These are phyloP conservation scores for Macaria notata DNA, from an alignment of 2,888 invertebrate genomes.

Conservation along the genomic window DNA sequence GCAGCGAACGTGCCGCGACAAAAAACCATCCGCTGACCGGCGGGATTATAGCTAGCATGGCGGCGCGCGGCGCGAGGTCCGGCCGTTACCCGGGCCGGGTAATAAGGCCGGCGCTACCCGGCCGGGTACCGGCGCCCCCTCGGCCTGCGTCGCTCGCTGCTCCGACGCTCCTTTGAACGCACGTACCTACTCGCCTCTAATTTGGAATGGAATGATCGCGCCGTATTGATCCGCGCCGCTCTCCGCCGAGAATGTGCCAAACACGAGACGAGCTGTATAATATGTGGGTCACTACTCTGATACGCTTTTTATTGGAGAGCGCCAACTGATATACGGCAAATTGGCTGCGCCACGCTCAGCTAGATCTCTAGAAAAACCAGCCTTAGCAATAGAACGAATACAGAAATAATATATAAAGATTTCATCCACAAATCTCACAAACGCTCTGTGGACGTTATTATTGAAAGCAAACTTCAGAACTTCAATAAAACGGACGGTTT, in stretches of 20 bases:
- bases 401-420: too few species aligned
- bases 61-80: too few species aligned
- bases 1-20: slow-evolving; percentile 66
- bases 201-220: slow-evolving; percentile 57
- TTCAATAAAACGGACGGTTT: too few species aligned
- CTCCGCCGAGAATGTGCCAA: slow-evolving; percentile 26
- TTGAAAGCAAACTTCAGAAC: too few species aligned
- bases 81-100: too few species aligned
- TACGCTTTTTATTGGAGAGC: slow-evolving; percentile 6
- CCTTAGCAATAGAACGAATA: neutral
- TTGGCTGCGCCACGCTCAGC: slow-evolving; percentile 1
- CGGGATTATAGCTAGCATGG: neutral
- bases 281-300: slow-evolving; percentile 31
- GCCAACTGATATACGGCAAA: slow-evolving; percentile 3
- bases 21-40: slow-evolving; percentile 66
- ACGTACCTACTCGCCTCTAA: slow-evolving; percentile 63
- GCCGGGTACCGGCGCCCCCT: too few species aligned
- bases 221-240: slow-evolving; percentile 30
- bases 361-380: neutral
- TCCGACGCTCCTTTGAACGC: slow-evolving; percentile 70
- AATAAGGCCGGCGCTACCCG: too few species aligned
- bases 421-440: too few species aligned
- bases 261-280: slow-evolving; percentile 26
- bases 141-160: slow-evolving; percentile 40
- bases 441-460: too few species aligned